A percentile compares a stretch with the other conserved stretches of the same genome.
Evolutionary conservation across 2,797 vertebrate species (phyloP).

Genomic region (Aeoliscus strigatus): DNA sequence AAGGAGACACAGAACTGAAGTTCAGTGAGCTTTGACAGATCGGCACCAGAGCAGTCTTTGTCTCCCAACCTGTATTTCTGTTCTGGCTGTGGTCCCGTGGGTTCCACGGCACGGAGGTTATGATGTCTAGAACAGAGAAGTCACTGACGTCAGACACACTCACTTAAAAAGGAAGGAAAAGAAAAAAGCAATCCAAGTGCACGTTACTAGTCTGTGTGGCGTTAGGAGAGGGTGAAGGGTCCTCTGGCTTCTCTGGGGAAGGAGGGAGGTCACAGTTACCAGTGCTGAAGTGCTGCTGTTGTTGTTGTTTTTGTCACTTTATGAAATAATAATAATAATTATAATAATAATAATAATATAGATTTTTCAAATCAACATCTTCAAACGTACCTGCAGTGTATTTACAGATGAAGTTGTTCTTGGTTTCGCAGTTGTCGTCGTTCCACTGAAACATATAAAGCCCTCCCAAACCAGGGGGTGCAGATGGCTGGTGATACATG

Average conservation of each 20-base stretch:
- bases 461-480: slow-evolving; percentile 77
- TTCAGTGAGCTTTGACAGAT: neutral
- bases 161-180: too few relatives aligned
- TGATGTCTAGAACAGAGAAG: slow-evolving; percentile 51
- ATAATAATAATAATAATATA: too few relatives aligned
- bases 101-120: slow-evolving; percentile 50
- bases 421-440: slow-evolving; percentile 92
- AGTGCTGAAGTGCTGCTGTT: too few relatives aligned
- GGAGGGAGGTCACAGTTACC: neutral
- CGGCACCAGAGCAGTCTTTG: neutral
- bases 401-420: slow-evolving; percentile 98
- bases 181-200: neutral
- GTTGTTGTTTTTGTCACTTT: neutral
- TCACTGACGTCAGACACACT: neutral
- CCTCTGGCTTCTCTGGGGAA: slow-evolving; percentile 53
- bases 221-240: slow-evolving; percentile 53
- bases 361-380: too few relatives aligned
- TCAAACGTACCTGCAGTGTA: slow-evolving; percentile 79
- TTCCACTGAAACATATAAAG: slow-evolving; percentile 97
- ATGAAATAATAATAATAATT: neutral
- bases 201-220: slow-evolving; percentile 61
- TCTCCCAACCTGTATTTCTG: slow-evolving; percentile 55
- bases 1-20: slow-evolving; percentile 12
- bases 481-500: slow-evolving; percentile 95
- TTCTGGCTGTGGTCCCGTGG: slow-evolving; percentile 61